Conservation (phyloP, 2,888 invertebrate species). For the Ferrisia virgata region DNA sequence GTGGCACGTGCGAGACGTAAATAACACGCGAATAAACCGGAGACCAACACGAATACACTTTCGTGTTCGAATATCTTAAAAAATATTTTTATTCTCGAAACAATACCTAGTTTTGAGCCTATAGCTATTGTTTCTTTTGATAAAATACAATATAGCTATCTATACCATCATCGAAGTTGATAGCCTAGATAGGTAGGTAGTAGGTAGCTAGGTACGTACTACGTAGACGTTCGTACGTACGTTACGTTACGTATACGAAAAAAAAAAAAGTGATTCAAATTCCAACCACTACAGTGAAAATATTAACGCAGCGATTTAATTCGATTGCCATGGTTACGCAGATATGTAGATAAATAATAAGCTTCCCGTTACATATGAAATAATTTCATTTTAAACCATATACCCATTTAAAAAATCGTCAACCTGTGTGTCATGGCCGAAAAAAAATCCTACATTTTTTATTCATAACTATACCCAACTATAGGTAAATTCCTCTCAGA, state of each 20-base stretch:
- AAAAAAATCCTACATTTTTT: not conserved
- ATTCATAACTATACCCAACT: not conserved
- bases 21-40: not conserved
- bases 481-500: not conserved
- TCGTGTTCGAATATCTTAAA: not conserved
- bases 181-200: no score
- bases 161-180: not conserved
- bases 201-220: no score
- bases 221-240: no score
- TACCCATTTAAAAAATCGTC: not conserved
- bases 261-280: not conserved
- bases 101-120: not conserved
- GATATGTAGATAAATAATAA: slow-evolving; percentile 14
- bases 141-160: not conserved
- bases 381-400: not conserved
- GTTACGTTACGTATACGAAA: no score
- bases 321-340: slow-evolving; percentile 22
- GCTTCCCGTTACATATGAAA: not conserved
- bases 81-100: not conserved
- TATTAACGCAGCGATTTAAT: slow-evolving; percentile 15
- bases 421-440: not conserved
- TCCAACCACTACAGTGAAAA: not conserved
- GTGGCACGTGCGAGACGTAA: not conserved
- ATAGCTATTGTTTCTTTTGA: not conserved
- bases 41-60: not conserved